Conservation (phyloP, 2,113 vertebrate species). For the Micronycteris hirsuta region DNA sequence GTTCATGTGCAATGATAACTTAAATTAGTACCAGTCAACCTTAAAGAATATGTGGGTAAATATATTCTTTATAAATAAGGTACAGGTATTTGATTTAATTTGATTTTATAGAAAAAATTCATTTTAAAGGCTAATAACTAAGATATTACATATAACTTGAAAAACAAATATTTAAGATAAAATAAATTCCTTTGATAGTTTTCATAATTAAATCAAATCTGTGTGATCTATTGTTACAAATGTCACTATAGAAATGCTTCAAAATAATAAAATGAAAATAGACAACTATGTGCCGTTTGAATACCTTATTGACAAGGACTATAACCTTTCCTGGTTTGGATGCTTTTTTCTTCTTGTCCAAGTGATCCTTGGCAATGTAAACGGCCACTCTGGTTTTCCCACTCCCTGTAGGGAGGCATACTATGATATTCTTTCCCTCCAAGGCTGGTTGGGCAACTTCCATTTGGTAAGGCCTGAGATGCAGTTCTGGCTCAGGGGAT, state of each 20-base stretch:
- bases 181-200: neutral
- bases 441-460: conserved; percentile 91
- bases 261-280: neutral
- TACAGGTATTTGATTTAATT: neutral
- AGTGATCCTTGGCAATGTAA: conserved; percentile 92
- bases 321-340: conserved; percentile 88
- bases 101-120: neutral
- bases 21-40: neutral
- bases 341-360: conserved; percentile 83
- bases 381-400: conserved; percentile 97
- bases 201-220: neutral
- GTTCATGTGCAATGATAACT: neutral
- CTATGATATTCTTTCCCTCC: conserved; percentile 92
- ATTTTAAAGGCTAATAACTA: neutral
- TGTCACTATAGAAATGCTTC: neutral
- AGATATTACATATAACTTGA: neutral
- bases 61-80: neutral
- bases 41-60: neutral
- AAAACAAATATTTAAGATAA: conserved; percentile 11
- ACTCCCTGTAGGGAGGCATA: conserved; percentile 96
- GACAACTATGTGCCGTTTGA: neutral
- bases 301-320: conserved; percentile 96
- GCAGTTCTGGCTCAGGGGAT: conserved; percentile 82
- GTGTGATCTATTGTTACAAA: neutral
- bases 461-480: conserved; percentile 92